These are phyloP conservation scores for Belonocnema kinseyi DNA, from an alignment of 1,140 invertebrate species.

Conservation along the genomic window DNA sequence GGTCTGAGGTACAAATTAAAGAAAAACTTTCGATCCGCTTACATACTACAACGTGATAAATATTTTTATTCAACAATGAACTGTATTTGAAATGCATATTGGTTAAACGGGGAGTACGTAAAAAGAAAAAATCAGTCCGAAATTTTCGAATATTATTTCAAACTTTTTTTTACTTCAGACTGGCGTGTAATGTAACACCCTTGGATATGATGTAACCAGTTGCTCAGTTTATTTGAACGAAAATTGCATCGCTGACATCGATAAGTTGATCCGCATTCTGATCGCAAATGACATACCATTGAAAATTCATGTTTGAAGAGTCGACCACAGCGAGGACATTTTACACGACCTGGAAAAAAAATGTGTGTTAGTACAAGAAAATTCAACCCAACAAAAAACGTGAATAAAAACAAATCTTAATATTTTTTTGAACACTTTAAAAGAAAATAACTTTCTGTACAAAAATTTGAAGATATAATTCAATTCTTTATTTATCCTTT, in stretches of 20 bases:
- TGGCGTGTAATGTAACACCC: no score
- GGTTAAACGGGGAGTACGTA: no score
- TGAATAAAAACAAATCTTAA: conserved; percentile 1
- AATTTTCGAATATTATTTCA: no score
- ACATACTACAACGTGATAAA: no score
- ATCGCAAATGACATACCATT: conserved; percentile 50
- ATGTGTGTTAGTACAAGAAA: conserved; percentile 43
- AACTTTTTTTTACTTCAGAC: no score
- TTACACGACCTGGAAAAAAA: conserved; percentile 60
- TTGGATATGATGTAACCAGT: conserved; percentile 47
- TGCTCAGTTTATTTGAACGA: conserved; percentile 41
- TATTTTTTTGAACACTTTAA: not conserved
- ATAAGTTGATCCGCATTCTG: conserved; percentile 53
- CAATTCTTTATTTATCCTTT: conserved; percentile 67
- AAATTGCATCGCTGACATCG: conserved; percentile 51
- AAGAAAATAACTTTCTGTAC: conserved; percentile 5
- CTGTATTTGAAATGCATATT: no score
- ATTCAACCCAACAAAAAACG: conserved; percentile 34
- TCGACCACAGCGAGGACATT: conserved; percentile 52
- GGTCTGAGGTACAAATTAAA: no score
- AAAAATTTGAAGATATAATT: conserved; percentile 64
- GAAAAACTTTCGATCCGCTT: no score
- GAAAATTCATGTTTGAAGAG: conserved; percentile 57
- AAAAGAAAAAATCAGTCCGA: no score
- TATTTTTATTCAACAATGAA: no score